Evolutionary conservation across 2,113 vertebrate genomes (phyloP).

Genomic region (Phocoena phocoena): DNA sequence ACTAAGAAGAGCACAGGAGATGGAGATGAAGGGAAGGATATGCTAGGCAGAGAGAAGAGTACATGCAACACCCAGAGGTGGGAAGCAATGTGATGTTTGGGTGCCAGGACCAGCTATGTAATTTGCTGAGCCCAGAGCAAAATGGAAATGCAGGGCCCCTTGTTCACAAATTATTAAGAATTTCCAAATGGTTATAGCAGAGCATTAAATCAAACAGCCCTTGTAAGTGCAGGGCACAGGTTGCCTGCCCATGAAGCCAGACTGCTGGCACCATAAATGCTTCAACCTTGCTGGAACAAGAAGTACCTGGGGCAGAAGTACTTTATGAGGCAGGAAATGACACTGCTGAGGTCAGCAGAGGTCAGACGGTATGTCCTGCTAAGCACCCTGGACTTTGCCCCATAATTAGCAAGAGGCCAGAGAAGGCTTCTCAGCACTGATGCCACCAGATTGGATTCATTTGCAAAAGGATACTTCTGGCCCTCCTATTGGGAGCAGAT

Average conservation of each 20-base stretch:
- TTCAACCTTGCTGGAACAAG: slow-evolving; percentile 40
- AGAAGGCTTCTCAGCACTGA: neutral
- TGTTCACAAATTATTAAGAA: slow-evolving; percentile 4
- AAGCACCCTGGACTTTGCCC: slow-evolving; percentile 49
- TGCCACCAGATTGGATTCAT: neutral
- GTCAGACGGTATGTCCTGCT: neutral
- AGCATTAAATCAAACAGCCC: neutral
- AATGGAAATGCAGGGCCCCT: neutral
- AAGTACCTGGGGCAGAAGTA: slow-evolving; percentile 38
- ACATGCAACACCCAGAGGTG: neutral
- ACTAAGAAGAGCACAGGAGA: neutral
- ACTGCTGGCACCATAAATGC: neutral
- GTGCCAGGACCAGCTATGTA: neutral
- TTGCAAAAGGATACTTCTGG: neutral
- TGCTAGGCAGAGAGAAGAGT: neutral
- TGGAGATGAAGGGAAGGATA: neutral
- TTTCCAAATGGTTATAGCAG: neutral
- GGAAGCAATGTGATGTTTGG: neutral
- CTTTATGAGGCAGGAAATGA: slow-evolving; percentile 67
- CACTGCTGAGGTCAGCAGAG: slow-evolving; percentile 11
- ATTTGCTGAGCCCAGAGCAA: neutral
- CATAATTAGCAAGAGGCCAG: neutral
- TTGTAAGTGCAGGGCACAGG: neutral
- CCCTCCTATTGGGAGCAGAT: neutral
- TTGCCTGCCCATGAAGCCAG: neutral